phyloP scores from a whole-genome alignment of 1,140 invertebrate genomes.

The Calliopsis andreniformis region DNA sequence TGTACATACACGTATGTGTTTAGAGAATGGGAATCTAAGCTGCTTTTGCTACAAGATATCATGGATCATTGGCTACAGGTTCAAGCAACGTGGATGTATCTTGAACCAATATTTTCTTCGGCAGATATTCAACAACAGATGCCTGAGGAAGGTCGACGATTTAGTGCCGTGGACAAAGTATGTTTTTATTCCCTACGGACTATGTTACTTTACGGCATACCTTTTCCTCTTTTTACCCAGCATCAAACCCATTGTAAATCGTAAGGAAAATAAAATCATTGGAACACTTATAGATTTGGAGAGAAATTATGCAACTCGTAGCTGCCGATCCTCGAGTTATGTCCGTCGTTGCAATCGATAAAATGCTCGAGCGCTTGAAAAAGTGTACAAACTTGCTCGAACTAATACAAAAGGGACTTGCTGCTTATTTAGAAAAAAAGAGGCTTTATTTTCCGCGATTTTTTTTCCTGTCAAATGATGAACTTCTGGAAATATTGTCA shows the following conservation, averaged over 20 bases:
- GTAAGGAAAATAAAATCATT: too few relatives aligned
- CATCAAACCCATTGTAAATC: too few relatives aligned
- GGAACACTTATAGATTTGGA: slow-evolving; percentile 94
- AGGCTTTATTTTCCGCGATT: slow-evolving; percentile 96
- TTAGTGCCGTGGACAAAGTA: slow-evolving; percentile 95
- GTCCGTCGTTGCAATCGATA: slow-evolving; percentile 93
- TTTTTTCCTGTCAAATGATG: slow-evolving; percentile 99
- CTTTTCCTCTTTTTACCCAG: not conserved
- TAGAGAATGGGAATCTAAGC: slow-evolving; percentile 90
- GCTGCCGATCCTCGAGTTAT: slow-evolving; percentile 90
- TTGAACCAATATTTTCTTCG: slow-evolving; percentile 98
- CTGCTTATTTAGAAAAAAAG: slow-evolving; percentile 98
- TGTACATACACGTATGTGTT: slow-evolving; percentile 10
- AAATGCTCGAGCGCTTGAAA: slow-evolving; percentile 94
- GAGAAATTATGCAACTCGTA: slow-evolving; percentile 95
- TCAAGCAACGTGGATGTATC: slow-evolving; percentile 97
- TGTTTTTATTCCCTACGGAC: slow-evolving; percentile 82
- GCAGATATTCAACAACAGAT: slow-evolving; percentile 98
- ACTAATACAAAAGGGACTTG: slow-evolving; percentile 95
- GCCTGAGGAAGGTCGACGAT: slow-evolving; percentile 94
- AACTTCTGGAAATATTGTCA: slow-evolving; percentile 96
- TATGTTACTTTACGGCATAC: too few relatives aligned
- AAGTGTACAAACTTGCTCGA: slow-evolving; percentile 94
- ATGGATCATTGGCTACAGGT: slow-evolving; percentile 98
- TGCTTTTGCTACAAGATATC: slow-evolving; percentile 93